A percentile compares a stretch with the other conserved stretches of the same genome.
Conservation (phyloP, 2,113 vertebrate genomes). For the Hippocampus zosterae region DNA sequence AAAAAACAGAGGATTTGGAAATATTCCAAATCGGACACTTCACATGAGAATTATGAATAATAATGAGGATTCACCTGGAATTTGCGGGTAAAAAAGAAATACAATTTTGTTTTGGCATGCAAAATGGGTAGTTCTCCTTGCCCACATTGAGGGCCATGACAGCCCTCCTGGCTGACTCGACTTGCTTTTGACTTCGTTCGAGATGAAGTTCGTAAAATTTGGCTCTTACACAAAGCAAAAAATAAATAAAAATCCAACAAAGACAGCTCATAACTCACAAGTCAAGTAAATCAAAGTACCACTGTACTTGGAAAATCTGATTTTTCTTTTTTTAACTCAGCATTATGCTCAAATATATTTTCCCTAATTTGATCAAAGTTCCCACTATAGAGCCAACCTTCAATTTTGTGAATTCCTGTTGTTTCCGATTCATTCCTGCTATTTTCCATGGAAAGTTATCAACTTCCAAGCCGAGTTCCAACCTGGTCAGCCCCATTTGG, state of each 20-base stretch:
- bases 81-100: background rate
- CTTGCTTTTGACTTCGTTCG: no score
- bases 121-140: background rate
- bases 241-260: background rate
- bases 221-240: no score
- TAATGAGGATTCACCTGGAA: background rate
- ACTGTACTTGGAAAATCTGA: background rate
- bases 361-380: background rate
- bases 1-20: background rate
- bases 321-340: background rate
- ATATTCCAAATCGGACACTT: slow-evolving; percentile 1
- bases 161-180: no score
- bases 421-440: background rate
- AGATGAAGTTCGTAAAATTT: no score
- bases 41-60: background rate
- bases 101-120: background rate
- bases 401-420: background rate
- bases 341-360: background rate
- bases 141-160: background rate
- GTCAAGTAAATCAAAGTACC: no score
- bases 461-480: background rate
- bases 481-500: background rate
- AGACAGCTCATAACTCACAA: background rate
- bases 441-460: no score
- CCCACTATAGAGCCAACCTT: background rate